Evolutionary conservation across 2,113 vertebrate genomes (phyloP), one percentile per base, ranked within the genome.

Genomic region (Carassius carassius): DNA sequence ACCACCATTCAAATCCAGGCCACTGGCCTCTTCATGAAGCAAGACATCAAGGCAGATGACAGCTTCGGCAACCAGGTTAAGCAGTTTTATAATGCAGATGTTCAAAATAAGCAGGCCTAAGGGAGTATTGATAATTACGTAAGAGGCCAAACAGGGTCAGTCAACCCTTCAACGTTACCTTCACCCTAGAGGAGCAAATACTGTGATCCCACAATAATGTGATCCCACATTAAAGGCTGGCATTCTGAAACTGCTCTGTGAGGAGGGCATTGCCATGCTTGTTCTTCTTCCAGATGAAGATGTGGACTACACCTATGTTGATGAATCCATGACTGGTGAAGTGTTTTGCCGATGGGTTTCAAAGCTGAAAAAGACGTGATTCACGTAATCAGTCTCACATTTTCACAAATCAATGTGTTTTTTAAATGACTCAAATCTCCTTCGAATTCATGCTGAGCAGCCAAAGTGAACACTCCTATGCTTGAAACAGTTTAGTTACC

Each of bases 221-320:
- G 97, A 98, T 84, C 85, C 90, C 21, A 84, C 85, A 0, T 90
- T 97, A 13, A 94, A 89, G 21, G 95, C 94, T 25, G 95, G 94
- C 0, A 90, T 98, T 41, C 78, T 99, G 85, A 95, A 95, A 87
- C 92, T 98, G 86, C 95, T 95, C 0, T 96, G 96, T 90, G 88
- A 67, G 32, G 96, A 94, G 0, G 95, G 93, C 3, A 89, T 91
- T 2, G 93, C 96, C 92, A 97, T 97, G 97, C 90, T 99, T 84
- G 88, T 96, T 44, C 88, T 94, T 37, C 92, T 98, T 76, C 95
- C 94, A 0, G 95, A 96, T 60, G 95, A 94, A 83, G 93, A 88
- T 0, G 94, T 94, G 17, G 96, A 97, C 74, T 81, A 96, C 80
- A 91, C 92, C 0, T 83, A 90, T 0, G 86, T 98, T 14, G 97